These are phyloP conservation scores for Sebastes cheni DNA, from an alignment of 2,797 vertebrate species.

Conservation along the genomic window DNA sequence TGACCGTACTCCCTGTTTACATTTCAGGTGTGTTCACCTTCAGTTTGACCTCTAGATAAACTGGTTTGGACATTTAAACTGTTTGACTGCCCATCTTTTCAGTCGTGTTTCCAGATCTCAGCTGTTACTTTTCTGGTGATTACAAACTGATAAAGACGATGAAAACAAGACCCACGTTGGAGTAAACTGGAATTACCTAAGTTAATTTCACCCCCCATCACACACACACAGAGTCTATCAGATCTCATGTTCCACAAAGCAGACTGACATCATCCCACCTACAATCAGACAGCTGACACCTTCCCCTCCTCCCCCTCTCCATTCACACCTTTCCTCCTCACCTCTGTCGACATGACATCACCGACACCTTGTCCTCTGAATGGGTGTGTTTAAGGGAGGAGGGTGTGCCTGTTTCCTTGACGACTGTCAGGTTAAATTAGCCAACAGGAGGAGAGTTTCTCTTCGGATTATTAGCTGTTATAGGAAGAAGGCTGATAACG, in stretches of 20 bases:
- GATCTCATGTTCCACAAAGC: background rate
- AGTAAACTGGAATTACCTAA: background rate
- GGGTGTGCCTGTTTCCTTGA: conserved; percentile 55
- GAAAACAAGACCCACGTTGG: background rate
- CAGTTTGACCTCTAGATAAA: no score
- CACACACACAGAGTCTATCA: background rate
- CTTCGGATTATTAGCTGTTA: background rate
- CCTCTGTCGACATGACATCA: conserved; percentile 38
- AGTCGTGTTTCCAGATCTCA: no score
- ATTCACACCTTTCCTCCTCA: conserved; percentile 29
- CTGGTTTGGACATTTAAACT: no score
- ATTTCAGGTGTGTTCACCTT: no score
- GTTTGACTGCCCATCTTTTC: no score
- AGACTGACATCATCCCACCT: background rate
- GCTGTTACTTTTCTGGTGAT: no score
- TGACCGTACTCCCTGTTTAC: no score
- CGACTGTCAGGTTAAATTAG: conserved; percentile 35
- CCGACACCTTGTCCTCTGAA: conserved; percentile 41
- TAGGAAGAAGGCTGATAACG: background rate
- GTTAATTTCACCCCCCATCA: no score
- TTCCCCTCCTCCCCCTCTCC: background rate
- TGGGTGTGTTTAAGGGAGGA: conserved; percentile 14
- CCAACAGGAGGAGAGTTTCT: conserved; percentile 9
- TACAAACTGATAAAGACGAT: no score
- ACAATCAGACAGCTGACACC: conserved; percentile 32